phyloP scores from a whole-genome alignment of 1,140 invertebrate species.

The Nymphalis io region DNA sequence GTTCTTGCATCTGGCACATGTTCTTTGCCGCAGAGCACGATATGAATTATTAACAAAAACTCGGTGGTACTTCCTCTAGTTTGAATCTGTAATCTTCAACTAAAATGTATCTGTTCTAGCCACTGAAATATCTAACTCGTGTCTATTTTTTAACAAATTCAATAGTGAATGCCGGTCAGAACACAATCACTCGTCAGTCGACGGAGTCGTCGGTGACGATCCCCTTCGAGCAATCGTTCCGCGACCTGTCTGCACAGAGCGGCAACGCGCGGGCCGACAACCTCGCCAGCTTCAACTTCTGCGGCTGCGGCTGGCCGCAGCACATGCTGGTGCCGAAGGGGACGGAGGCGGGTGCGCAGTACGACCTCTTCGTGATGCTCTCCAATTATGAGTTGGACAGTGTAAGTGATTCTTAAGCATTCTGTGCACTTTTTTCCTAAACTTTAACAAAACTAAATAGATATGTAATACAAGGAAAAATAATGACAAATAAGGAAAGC shows the following conservation, averaged over 20 bases:
- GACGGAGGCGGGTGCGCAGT: slow-evolving; percentile 83
- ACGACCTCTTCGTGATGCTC: slow-evolving; percentile 92
- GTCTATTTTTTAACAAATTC: neutral
- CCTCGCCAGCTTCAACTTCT: slow-evolving; percentile 85
- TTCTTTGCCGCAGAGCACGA: too few species aligned
- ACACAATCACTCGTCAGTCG: slow-evolving; percentile 84
- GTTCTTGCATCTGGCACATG: too few species aligned
- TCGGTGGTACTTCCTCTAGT: too few species aligned
- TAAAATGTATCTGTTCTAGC: too few species aligned
- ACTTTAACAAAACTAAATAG: too few species aligned
- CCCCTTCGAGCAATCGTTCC: slow-evolving; percentile 87
- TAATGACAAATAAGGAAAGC: neutral
- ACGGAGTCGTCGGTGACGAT: slow-evolving; percentile 87
- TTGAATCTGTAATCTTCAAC: too few species aligned
- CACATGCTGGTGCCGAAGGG: slow-evolving; percentile 92
- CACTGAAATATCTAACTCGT: neutral
- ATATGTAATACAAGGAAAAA: too few species aligned
- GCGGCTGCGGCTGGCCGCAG: slow-evolving; percentile 93
- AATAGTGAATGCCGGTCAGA: slow-evolving; percentile 84
- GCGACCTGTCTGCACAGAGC: slow-evolving; percentile 82
- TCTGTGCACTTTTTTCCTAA: too few species aligned
- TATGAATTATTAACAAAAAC: too few species aligned
- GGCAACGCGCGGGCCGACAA: slow-evolving; percentile 69
- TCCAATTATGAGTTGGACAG: slow-evolving; percentile 88
- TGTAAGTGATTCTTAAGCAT: slow-evolving; percentile 70